These are phyloP conservation scores for Vanessa cardui DNA, from an alignment of 2,888 invertebrate species.

Conservation along the genomic window DNA sequence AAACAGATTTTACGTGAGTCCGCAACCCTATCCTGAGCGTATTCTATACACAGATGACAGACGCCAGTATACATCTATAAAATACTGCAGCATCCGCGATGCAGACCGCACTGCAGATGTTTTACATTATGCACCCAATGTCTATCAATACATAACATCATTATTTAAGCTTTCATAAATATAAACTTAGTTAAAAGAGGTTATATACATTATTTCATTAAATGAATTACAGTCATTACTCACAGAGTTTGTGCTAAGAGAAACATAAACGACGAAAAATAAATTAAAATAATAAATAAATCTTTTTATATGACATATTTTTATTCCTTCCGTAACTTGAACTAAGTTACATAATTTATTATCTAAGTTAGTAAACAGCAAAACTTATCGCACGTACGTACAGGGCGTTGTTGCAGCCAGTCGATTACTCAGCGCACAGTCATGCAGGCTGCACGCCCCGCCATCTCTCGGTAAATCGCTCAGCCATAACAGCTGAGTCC, in stretches of 20 bases:
- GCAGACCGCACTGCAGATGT: slow-evolving; percentile 32
- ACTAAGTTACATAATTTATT: slow-evolving; percentile 30
- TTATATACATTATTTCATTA: neutral
- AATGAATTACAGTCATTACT: neutral
- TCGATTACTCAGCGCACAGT: slow-evolving; percentile 72
- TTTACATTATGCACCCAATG: slow-evolving; percentile 23
- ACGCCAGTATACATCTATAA: slow-evolving; percentile 24
- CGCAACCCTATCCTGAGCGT: neutral
- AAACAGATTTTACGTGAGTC: neutral
- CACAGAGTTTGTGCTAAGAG: too few species aligned
- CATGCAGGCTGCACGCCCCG: slow-evolving; percentile 63
- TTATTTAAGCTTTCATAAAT: neutral
- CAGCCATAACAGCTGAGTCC: slow-evolving; percentile 38
- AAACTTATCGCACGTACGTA: slow-evolving; percentile 35
- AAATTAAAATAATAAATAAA: neutral
- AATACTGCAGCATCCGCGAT: slow-evolving; percentile 32
- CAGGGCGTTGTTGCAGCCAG: slow-evolving; percentile 64
- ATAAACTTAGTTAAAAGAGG: too few species aligned
- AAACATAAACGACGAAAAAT: neutral
- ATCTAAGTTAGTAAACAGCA: slow-evolving; percentile 44
- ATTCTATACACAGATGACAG: slow-evolving; percentile 7
- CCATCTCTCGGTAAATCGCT: slow-evolving; percentile 58
- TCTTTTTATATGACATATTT: neutral
- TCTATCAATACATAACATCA: slow-evolving; percentile 2
- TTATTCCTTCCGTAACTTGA: neutral